Percentiles rank a stretch among this genome's conserved stretches.
Evolutionary conservation across 2,113 vertebrate species (phyloP).

Genomic region (Coreoperca whiteheadi): DNA sequence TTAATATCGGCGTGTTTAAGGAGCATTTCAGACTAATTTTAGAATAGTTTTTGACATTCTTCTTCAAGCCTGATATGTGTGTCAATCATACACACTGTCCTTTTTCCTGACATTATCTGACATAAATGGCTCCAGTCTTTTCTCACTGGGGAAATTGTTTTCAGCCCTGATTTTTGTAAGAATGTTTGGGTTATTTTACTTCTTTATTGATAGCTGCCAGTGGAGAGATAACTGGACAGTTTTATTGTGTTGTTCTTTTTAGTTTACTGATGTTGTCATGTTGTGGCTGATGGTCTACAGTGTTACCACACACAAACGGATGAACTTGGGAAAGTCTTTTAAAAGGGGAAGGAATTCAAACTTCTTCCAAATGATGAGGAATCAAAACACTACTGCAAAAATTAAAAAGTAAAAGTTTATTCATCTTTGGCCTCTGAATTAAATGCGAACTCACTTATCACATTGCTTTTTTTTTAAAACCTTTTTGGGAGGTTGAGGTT

Average conservation of each 20-base stretch:
- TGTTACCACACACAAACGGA: conserved; percentile 30
- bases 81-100: not conserved
- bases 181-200: not conserved
- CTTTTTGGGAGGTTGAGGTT: not conserved
- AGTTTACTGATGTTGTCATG: conserved; percentile 18
- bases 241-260: not conserved
- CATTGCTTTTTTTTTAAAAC: too few relatives aligned
- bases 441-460: not conserved
- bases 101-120: not conserved
- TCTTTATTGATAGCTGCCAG: not conserved
- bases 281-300: not conserved
- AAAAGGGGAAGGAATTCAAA: conserved; percentile 14
- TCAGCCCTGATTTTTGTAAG: not conserved
- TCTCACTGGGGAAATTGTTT: not conserved
- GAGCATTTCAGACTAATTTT: not conserved
- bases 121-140: not conserved
- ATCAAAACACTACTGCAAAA: not conserved
- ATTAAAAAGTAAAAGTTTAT: not conserved
- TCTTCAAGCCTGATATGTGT: not conserved
- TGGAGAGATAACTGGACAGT: not conserved
- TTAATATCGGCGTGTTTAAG: not conserved
- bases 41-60: not conserved
- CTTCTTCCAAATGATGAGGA: not conserved
- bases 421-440: not conserved
- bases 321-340: conserved; percentile 5